A percentile compares a stretch with the other conserved stretches of the same genome.
phyloP scores from a whole-genome alignment of 1,140 invertebrate genomes.

The Heliconius melpomene region DNA sequence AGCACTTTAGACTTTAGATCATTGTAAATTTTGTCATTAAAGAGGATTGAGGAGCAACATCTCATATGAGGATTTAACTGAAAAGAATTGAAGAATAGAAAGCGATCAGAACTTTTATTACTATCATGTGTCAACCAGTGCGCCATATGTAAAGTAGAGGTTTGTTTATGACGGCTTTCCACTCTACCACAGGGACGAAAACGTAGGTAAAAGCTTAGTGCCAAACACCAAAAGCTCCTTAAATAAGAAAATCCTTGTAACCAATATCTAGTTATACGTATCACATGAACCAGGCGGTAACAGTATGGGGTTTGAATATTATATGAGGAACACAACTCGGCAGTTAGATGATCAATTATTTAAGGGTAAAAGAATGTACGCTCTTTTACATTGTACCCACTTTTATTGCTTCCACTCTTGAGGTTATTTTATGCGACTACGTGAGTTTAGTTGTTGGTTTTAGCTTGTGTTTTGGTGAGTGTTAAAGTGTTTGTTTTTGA shows the following conservation, averaged over 20 bases:
- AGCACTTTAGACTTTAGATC: too few relatives aligned
- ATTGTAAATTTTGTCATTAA: too few relatives aligned
- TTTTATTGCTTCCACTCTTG: constrained; percentile 66
- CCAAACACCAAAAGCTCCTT: background rate
- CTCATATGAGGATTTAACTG: too few relatives aligned
- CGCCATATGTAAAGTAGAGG: too few relatives aligned
- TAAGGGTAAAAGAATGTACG: constrained; percentile 63
- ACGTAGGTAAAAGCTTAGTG: too few relatives aligned
- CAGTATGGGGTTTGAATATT: constrained; percentile 73
- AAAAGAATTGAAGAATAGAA: too few relatives aligned
- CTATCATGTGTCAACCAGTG: too few relatives aligned
- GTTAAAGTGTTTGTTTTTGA: background rate
- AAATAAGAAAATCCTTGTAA: constrained; percentile 19
- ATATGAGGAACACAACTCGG: constrained; percentile 79
- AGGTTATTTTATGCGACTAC: constrained; percentile 61
- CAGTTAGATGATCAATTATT: constrained; percentile 79
- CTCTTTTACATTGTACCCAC: constrained; percentile 72
- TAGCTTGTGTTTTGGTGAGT: background rate
- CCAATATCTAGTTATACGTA: constrained; percentile 43
- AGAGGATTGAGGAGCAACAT: too few relatives aligned
- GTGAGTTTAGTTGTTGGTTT: constrained; percentile 26
- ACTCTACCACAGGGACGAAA: too few relatives aligned
- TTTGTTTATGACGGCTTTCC: too few relatives aligned
- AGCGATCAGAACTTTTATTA: too few relatives aligned
- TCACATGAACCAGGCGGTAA: constrained; percentile 64